Evolutionary conservation across 2,888 invertebrate genomes (phyloP).

Genomic region (Morpho helenor): DNA sequence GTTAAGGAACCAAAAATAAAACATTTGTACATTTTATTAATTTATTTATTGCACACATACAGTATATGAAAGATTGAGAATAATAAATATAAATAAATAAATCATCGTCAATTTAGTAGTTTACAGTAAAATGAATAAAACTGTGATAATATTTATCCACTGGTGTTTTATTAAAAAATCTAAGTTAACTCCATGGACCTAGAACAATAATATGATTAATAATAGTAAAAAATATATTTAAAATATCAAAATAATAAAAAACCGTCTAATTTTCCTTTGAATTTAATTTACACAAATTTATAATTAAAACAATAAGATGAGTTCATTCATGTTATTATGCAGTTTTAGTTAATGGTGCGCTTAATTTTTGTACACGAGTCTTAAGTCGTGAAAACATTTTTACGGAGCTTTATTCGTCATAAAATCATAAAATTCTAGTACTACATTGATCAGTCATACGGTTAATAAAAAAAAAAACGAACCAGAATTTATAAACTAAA

Average conservation of each 20-base stretch:
- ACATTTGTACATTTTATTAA: conserved; percentile 12
- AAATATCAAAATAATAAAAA: not conserved
- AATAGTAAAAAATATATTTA: conserved; percentile 6
- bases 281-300: too few relatives aligned
- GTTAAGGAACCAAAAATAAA: conserved; percentile 49
- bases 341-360: too few relatives aligned
- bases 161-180: conserved; percentile 2
- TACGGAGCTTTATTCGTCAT: too few relatives aligned
- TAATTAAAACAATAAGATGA: too few relatives aligned
- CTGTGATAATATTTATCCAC: not conserved
- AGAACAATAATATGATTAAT: conserved; percentile 26
- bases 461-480: too few relatives aligned
- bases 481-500: too few relatives aligned
- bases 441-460: too few relatives aligned
- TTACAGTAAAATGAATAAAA: not conserved
- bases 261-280: too few relatives aligned
- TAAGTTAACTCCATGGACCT: conserved; percentile 34
- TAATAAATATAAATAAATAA: not conserved
- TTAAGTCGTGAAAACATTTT: too few relatives aligned
- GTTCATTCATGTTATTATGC: too few relatives aligned
- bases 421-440: too few relatives aligned
- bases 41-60: conserved; percentile 19
- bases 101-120: not conserved
- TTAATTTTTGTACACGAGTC: too few relatives aligned
- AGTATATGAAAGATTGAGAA: not conserved